Evolutionary conservation across 2,888 invertebrate genomes (phyloP).

Genomic region (Melanchra persicariae): DNA sequence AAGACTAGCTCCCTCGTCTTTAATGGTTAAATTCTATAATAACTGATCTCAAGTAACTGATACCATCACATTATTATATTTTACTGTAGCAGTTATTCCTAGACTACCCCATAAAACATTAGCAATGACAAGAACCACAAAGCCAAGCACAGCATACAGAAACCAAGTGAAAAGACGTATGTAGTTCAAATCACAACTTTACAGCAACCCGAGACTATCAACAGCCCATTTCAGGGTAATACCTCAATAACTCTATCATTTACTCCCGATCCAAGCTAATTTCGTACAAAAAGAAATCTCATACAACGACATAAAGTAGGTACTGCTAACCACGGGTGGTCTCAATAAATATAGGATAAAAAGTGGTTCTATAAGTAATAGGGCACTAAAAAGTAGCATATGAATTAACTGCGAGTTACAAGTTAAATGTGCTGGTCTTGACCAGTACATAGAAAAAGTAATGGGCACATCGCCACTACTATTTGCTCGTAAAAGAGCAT

Average conservation of each 20-base stretch:
- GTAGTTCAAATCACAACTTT: background rate
- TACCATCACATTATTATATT: background rate
- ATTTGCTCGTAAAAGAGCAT: constrained; percentile 51
- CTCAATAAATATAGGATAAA: constrained; percentile 59
- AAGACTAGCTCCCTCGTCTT: background rate
- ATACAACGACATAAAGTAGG: constrained; percentile 12
- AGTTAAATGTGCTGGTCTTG: constrained; percentile 56
- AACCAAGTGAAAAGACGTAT: background rate
- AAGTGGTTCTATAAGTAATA: constrained; percentile 63
- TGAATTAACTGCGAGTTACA: constrained; percentile 61
- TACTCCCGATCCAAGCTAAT: constrained; percentile 30
- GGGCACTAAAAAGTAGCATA: constrained; percentile 66
- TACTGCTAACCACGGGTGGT: constrained; percentile 61
- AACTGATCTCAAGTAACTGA: background rate
- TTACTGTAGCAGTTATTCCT: background rate
- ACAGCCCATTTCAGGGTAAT: background rate
- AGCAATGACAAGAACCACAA: too few species aligned
- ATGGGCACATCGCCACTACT: constrained; percentile 54
- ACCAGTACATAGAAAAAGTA: constrained; percentile 61
- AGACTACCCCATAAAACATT: background rate
- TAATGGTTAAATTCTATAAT: too few species aligned
- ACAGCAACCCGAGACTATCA: background rate
- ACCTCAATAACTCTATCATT: constrained; percentile 13
- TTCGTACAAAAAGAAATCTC: constrained; percentile 29
- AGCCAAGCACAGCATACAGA: background rate